Percentiles rank a stretch among this genome's conserved stretches.
Conservation (phyloP, 2,797 vertebrate species). For the Malurus splendens region DNA sequence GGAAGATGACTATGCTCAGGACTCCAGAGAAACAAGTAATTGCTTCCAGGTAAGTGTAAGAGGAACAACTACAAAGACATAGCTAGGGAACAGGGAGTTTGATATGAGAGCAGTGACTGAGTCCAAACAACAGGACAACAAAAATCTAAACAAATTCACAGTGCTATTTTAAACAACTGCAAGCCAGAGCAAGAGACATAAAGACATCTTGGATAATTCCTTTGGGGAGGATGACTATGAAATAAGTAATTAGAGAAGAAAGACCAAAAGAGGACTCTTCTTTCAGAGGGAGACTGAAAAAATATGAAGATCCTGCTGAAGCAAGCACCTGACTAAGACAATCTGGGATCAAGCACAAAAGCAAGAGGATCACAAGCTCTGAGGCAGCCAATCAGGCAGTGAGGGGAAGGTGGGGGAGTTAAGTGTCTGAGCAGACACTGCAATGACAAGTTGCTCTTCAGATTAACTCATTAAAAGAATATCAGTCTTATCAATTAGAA, state of each 20-base stretch:
- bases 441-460: rapidly evolving
- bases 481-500: background rate
- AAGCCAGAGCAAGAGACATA: background rate
- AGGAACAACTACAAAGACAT: background rate
- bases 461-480: background rate
- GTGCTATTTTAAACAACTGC: background rate
- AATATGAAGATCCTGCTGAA: background rate
- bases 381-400: background rate
- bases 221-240: background rate
- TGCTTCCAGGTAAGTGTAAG: background rate
- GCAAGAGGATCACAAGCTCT: background rate
- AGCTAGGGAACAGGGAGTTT: background rate
- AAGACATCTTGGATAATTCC: background rate
- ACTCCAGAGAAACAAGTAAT: background rate
- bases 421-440: background rate
- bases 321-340: background rate
- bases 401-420: background rate
- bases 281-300: background rate
- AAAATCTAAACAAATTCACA: background rate
- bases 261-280: background rate
- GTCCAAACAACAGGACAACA: background rate
- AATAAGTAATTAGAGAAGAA: background rate
- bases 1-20: background rate
- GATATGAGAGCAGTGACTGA: background rate
- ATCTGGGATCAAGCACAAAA: background rate